Conservation (phyloP, 2,113 vertebrate species). For the Pteronura brasiliensis region DNA sequence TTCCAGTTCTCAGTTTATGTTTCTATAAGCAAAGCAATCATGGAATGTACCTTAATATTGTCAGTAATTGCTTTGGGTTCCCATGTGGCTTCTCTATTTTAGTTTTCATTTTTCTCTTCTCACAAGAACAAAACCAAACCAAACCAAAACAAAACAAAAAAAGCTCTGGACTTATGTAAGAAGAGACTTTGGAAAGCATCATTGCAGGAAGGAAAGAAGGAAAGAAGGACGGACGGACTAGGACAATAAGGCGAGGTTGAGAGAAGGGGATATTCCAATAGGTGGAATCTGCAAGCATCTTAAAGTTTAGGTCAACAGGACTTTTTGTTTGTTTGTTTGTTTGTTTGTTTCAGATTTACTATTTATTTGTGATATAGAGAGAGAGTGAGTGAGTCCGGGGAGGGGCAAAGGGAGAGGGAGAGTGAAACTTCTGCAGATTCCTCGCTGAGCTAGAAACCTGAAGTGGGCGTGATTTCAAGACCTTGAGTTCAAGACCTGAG, state of each 20-base stretch:
- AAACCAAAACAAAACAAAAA: neutral
- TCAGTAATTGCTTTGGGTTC: neutral
- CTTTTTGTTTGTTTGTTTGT: neutral
- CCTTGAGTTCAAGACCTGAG: neutral
- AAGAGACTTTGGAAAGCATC: neutral
- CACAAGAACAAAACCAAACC: neutral
- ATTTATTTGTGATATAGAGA: neutral
- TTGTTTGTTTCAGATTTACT: neutral
- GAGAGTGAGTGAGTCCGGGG: neutral
- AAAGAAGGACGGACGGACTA: neutral
- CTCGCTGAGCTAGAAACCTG: neutral
- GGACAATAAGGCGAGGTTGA: neutral
- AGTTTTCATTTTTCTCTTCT: neutral
- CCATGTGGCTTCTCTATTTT: neutral
- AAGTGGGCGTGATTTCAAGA: neutral
- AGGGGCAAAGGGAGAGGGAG: neutral
- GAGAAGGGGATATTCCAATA: neutral
- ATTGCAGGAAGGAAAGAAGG: neutral
- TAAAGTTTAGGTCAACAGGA: neutral
- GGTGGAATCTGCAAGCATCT: neutral
- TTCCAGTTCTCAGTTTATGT: constrained; percentile 12
- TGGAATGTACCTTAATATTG: neutral
- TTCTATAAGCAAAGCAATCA: constrained; percentile 28
- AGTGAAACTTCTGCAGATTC: neutral
- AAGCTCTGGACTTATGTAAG: neutral